Evolutionary conservation across 35 echinoderm and acorn worm species (phyloP).

Genomic region (Apostichopus californicus): DNA sequence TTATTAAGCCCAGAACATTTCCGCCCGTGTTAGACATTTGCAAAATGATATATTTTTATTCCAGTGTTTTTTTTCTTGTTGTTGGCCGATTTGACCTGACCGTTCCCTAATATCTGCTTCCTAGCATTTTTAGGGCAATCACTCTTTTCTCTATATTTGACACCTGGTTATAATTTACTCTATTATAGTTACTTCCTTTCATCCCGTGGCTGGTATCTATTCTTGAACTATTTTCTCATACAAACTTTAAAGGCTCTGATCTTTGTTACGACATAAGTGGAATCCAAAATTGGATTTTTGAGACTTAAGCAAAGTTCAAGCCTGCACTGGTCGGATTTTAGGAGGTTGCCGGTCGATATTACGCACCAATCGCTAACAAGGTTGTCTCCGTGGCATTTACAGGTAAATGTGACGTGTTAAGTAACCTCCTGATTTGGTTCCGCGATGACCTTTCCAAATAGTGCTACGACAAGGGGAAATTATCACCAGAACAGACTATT

Average conservation of each 20-base stretch:
- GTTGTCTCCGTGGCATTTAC: slow-evolving; percentile 10
- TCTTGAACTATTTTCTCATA: background rate
- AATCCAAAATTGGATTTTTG: slow-evolving; percentile 22
- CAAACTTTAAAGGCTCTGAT: slow-evolving; percentile 5
- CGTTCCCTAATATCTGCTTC: background rate
- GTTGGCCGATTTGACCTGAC: background rate
- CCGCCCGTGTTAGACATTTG: no score
- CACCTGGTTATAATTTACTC: slow-evolving; percentile 1
- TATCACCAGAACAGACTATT: slow-evolving; percentile 2
- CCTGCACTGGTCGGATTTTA: background rate
- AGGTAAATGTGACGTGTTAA: slow-evolving; percentile 1
- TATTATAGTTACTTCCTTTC: background rate
- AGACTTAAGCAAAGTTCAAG: slow-evolving; percentile 15
- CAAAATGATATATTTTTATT: no score
- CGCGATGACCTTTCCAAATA: slow-evolving; percentile 1
- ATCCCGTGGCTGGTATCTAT: background rate
- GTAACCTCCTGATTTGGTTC: slow-evolving; percentile 1
- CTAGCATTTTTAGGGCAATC: background rate
- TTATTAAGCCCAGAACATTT: no score
- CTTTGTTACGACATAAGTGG: background rate
- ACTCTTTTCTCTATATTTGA: background rate
- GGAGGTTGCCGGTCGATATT: background rate
- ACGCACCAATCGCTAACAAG: background rate
- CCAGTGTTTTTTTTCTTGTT: no score
- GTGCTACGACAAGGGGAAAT: background rate